These are phyloP conservation scores for Agrotis segetum DNA, from an alignment of 2,888 invertebrate genomes.

Conservation along the genomic window DNA sequence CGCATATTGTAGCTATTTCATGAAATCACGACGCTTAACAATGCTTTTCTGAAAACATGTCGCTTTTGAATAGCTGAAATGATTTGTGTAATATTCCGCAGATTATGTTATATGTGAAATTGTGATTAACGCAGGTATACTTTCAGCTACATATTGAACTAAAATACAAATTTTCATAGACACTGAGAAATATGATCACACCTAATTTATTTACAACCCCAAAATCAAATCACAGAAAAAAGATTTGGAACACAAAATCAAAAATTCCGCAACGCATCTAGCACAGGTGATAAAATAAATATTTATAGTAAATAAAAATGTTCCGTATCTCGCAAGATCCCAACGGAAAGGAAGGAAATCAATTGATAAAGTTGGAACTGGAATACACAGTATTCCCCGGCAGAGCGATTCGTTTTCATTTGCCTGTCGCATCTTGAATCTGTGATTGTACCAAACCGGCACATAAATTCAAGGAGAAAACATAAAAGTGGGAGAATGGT, in stretches of 20 bases:
- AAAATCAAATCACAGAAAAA: conserved; percentile 29
- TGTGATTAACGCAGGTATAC: no score
- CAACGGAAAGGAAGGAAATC: conserved; percentile 76
- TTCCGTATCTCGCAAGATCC: conserved; percentile 64
- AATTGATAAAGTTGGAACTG: conserved; percentile 82
- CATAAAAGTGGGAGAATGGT: conserved; percentile 50
- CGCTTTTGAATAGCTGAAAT: no score
- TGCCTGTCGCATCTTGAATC: conserved; percentile 75
- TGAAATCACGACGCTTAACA: no score
- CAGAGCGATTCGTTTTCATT: conserved; percentile 82
- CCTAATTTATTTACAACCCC: conserved; percentile 6
- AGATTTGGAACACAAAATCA: conserved; percentile 33
- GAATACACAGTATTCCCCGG: conserved; percentile 72
- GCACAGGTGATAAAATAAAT: conserved; percentile 66
- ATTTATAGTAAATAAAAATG: conserved; percentile 72
- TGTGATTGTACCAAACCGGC: conserved; percentile 68
- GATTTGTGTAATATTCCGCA: no score
- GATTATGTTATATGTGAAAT: no score
- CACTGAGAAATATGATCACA: background rate
- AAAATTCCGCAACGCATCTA: conserved; percentile 42
- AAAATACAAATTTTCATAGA: background rate
- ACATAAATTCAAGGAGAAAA: conserved; percentile 64
- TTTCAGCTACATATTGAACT: no score
- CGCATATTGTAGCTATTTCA: no score
- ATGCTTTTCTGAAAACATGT: no score